These are phyloP conservation scores for Anarhynchus alexandrinus DNA, from an alignment of 2,113 vertebrate species.

Conservation along the genomic window DNA sequence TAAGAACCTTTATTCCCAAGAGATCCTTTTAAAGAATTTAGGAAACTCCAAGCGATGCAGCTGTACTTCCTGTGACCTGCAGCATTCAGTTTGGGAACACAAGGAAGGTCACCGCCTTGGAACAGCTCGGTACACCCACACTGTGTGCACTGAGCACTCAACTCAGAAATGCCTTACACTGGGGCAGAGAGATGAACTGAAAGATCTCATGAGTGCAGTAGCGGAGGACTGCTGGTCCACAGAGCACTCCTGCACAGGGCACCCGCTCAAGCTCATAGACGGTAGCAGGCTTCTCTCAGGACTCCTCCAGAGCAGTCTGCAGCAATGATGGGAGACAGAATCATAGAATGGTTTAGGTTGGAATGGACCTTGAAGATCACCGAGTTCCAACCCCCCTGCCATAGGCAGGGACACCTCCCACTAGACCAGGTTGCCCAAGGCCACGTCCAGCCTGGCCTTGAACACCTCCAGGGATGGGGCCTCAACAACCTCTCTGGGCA, in stretches of 20 bases:
- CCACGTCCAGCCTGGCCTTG: no score
- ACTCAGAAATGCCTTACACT: accelerated
- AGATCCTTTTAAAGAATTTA: not conserved
- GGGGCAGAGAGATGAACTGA: not conserved
- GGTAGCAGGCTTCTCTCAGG: not conserved
- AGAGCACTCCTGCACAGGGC: not conserved
- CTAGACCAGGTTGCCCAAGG: no score
- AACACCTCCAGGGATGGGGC: no score
- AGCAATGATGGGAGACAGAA: not conserved
- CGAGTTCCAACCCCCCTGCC: no score
- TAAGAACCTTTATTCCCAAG: conserved; percentile 4
- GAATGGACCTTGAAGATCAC: no score
- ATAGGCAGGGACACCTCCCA: no score
- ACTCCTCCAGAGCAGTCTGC: not conserved
- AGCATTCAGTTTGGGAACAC: not conserved
- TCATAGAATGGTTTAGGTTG: no score
- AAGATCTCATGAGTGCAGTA: accelerated
- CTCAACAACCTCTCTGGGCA: no score
- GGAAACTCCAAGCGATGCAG: not conserved
- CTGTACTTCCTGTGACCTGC: conserved; percentile 19
- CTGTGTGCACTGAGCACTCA: not conserved
- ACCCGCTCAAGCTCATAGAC: accelerated
- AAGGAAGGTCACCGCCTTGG: not conserved
- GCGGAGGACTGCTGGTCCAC: accelerated
- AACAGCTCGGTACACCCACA: not conserved